Evolutionary conservation across 1,140 invertebrate species (phyloP).

Genomic region (Monochamus saltuarius): DNA sequence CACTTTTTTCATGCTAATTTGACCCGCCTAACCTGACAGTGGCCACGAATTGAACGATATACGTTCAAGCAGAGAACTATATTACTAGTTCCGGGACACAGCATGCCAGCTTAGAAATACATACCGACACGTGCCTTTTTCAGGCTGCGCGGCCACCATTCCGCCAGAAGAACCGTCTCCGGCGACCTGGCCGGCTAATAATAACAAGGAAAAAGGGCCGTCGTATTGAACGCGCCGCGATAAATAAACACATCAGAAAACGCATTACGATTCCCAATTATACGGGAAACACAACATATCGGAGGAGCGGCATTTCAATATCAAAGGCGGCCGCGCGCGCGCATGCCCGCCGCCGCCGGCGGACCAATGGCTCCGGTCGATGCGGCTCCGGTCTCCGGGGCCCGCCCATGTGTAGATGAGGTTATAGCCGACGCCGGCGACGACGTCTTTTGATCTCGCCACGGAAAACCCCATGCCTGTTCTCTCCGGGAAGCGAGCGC

Average conservation of each 20-base stretch:
- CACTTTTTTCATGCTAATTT: too few relatives aligned
- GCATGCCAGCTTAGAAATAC: too few relatives aligned
- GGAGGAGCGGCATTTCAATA: slow-evolving; percentile 42
- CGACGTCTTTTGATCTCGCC: slow-evolving; percentile 29
- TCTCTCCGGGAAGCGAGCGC: neutral
- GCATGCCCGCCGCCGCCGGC: slow-evolving; percentile 15
- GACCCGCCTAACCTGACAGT: too few relatives aligned
- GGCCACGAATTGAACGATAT: too few relatives aligned
- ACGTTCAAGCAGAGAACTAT: too few relatives aligned
- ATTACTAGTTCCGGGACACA: too few relatives aligned
- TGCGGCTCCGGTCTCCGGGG: slow-evolving; percentile 32
- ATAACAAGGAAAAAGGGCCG: neutral
- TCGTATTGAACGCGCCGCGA: slow-evolving; percentile 8
- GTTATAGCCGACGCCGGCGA: slow-evolving; percentile 35
- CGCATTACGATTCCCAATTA: slow-evolving; percentile 35
- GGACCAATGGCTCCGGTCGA: slow-evolving; percentile 48
- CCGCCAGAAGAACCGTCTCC: neutral
- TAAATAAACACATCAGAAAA: slow-evolving; percentile 27
- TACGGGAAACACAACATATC: slow-evolving; percentile 32
- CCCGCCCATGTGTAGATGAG: slow-evolving; percentile 48
- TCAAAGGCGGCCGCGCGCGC: slow-evolving; percentile 36
- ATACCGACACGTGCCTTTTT: too few relatives aligned
- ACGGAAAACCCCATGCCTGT: slow-evolving; percentile 28
- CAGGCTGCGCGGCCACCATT: too few relatives aligned
- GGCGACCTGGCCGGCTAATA: neutral